Evolutionary conservation across 2,113 vertebrate species (phyloP).

Genomic region (Ailuropoda melanoleuca): DNA sequence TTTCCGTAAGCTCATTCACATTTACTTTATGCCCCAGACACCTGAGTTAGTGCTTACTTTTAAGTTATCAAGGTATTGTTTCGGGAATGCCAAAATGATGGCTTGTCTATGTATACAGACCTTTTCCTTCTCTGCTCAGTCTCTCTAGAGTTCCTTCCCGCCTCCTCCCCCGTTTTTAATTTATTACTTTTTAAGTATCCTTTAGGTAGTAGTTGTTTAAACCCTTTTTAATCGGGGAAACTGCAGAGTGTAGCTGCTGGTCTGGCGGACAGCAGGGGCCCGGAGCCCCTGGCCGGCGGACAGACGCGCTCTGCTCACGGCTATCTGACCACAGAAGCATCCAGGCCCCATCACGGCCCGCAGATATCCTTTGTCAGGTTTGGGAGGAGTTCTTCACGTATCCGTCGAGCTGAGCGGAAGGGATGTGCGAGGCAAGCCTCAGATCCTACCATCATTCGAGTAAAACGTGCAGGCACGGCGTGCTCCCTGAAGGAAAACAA

Average conservation of each 20-base stretch:
- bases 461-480: accelerated
- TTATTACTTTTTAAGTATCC: conserved; percentile 47
- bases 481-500: background rate
- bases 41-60: conserved; percentile 31
- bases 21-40: conserved; percentile 33
- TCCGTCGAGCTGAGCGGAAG: background rate
- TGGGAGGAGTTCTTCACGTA: background rate
- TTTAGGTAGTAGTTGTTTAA: conserved; percentile 62
- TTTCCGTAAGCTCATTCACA: background rate
- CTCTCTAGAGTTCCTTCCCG: background rate
- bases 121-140: background rate
- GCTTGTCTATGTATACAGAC: background rate
- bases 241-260: background rate
- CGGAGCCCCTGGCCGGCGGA: background rate
- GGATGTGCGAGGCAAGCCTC: background rate
- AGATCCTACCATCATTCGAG: accelerated
- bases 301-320: accelerated
- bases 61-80: conserved; percentile 33
- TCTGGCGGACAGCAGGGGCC: conserved; percentile 17
- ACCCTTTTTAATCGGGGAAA: conserved; percentile 50
- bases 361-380: background rate
- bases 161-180: background rate
- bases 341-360: accelerated
- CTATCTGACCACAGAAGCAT: background rate
- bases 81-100: background rate